phyloP scores from a whole-genome alignment of 2,797 vertebrate genomes.

The Scleropages formosus region DNA sequence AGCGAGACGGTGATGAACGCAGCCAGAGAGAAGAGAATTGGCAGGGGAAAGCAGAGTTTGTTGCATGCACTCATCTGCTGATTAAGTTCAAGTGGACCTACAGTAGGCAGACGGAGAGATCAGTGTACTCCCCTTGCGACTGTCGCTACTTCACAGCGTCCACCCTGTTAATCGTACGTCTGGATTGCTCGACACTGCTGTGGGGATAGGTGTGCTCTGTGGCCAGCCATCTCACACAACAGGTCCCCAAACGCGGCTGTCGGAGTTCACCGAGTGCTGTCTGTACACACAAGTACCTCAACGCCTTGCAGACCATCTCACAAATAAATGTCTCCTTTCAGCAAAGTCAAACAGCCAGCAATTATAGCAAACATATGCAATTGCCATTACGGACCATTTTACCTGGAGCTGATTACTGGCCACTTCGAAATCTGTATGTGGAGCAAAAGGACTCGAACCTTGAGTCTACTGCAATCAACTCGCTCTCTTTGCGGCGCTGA shows the following conservation, averaged over 20 bases:
- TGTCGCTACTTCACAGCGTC: background rate
- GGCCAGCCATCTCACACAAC: background rate
- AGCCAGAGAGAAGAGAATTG: no score
- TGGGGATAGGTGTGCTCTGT: no score
- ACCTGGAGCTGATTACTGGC: no score
- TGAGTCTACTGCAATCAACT: background rate
- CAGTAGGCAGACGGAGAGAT: background rate
- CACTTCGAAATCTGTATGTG: no score
- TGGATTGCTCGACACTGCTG: background rate
- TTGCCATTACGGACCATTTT: slow-evolving; percentile 22
- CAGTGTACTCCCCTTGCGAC: background rate
- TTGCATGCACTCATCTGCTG: no score
- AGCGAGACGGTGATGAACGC: no score
- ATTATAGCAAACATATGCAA: slow-evolving; percentile 9
- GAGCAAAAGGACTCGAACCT: background rate
- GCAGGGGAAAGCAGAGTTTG: no score
- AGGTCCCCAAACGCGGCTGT: no score
- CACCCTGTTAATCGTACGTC: background rate
- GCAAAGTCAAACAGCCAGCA: background rate
- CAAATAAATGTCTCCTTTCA: slow-evolving; percentile 26
- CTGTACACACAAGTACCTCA: slow-evolving; percentile 4
- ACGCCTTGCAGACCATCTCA: slow-evolving; percentile 20
- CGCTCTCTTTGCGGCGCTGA: no score
- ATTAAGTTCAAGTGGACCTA: no score
- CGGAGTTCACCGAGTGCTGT: no score